Evolutionary conservation across 2,888 invertebrate genomes (phyloP).

Genomic region (Esperia sulphurella): DNA sequence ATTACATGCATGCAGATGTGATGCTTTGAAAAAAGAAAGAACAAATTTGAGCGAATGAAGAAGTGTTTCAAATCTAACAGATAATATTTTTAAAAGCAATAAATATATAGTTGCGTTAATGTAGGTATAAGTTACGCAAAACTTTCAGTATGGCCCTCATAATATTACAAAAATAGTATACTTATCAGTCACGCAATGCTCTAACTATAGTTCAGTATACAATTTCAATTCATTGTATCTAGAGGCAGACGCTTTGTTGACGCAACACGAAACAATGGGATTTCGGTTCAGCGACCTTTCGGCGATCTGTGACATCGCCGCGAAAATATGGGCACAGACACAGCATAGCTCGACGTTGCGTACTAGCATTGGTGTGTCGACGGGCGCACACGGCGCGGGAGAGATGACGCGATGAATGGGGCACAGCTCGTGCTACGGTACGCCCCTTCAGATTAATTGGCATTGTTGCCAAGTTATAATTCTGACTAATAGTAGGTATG

Average conservation of each 20-base stretch:
- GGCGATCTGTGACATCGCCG: conserved; percentile 69
- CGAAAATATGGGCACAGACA: conserved; percentile 70
- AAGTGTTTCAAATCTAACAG: no score
- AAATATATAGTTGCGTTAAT: no score
- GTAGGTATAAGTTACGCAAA: no score
- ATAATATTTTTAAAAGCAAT: no score
- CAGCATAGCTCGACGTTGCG: conserved; percentile 46
- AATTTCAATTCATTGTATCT: conserved; percentile 65
- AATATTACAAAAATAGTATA: conserved; percentile 21
- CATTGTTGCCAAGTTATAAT: conserved; percentile 63
- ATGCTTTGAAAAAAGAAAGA: no score
- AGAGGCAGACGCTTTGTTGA: conserved; percentile 70
- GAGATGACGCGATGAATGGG: conserved; percentile 59
- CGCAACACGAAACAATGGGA: conserved; percentile 74
- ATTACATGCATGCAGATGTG: no score
- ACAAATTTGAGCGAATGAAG: no score
- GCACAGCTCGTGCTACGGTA: conserved; percentile 57
- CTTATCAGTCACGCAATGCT: conserved; percentile 54
- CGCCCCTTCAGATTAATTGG: conserved; percentile 65
- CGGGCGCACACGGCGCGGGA: conserved; percentile 4
- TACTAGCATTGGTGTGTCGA: conserved; percentile 20
- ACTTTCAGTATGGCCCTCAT: no score
- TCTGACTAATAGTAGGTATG: conserved; percentile 50
- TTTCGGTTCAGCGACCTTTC: conserved; percentile 72
- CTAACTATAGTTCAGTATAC: conserved; percentile 58